Percentiles rank a stretch among this genome's conserved stretches.
Conservation (phyloP, 1,140 invertebrate genomes). For the Neodiprion fabricii region DNA sequence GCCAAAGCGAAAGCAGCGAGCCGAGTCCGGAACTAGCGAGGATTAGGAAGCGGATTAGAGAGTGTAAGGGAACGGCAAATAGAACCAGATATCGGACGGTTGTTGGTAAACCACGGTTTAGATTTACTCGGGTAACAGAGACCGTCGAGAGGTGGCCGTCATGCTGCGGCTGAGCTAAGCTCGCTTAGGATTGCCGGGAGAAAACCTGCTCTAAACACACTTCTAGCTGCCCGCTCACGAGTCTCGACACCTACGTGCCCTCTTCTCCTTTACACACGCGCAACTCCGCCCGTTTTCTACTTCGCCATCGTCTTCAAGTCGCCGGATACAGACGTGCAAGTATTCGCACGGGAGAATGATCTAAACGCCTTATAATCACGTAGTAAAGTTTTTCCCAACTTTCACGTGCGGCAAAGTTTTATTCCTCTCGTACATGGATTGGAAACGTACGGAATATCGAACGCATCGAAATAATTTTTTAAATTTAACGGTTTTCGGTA, state of each 20-base stretch:
- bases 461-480: too few species aligned
- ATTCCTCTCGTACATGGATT: too few species aligned
- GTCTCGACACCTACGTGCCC: not conserved
- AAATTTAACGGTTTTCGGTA: too few species aligned
- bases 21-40: not conserved
- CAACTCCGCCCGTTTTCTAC: not conserved
- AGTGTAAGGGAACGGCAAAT: constrained; percentile 26
- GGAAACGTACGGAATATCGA: too few species aligned
- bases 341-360: too few species aligned
- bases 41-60: constrained; percentile 47
- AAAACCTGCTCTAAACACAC: constrained; percentile 40
- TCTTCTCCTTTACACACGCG: not conserved
- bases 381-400: too few species aligned
- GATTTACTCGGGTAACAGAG: constrained; percentile 49
- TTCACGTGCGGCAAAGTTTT: too few species aligned
- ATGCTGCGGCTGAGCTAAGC: constrained; percentile 48
- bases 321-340: too few species aligned
- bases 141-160: constrained; percentile 42
- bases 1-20: not conserved
- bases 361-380: too few species aligned
- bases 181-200: constrained; percentile 52
- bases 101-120: constrained; percentile 60
- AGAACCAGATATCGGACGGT: constrained; percentile 40
- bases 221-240: not conserved
- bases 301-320: not conserved